These are phyloP conservation scores for Dicrurus megarhynchus DNA, from an alignment of 2,113 vertebrate species.

Conservation along the genomic window DNA sequence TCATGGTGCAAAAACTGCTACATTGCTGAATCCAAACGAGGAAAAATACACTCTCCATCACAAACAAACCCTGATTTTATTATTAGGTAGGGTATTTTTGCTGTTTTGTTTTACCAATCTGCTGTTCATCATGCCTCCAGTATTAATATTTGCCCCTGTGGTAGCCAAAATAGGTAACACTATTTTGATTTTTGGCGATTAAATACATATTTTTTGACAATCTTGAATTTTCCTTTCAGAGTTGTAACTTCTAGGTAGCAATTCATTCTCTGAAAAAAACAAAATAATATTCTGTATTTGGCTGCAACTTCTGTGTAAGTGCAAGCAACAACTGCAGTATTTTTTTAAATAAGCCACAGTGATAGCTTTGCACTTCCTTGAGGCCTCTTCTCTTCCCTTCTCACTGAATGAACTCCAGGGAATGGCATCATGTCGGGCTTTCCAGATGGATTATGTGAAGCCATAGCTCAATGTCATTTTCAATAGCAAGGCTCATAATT, in stretches of 20 bases:
- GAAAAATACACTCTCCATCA: not conserved
- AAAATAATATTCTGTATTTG: not conserved
- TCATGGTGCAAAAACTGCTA: not conserved
- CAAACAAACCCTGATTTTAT: not conserved
- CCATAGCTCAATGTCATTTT: slow-evolving; percentile 88
- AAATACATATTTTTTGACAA: not conserved
- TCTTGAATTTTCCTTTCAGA: not conserved
- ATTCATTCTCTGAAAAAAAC: not conserved
- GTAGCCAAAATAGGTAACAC: not conserved
- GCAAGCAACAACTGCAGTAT: slow-evolving; percentile 30
- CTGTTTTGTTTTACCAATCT: not conserved
- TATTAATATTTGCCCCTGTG: not conserved
- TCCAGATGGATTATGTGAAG: slow-evolving; percentile 86
- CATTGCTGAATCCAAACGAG: not conserved
- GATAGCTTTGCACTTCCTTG: slow-evolving; percentile 69
- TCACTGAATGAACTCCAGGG: slow-evolving; percentile 82
- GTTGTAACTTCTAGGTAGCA: not conserved
- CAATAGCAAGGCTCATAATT: slow-evolving; percentile 91
- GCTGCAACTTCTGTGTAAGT: slow-evolving; percentile 11
- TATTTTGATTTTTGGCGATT: not conserved
- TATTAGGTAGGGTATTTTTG: not conserved
- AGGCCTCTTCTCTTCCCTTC: slow-evolving; percentile 67
- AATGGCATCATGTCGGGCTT: slow-evolving; percentile 86
- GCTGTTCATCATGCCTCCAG: not conserved
- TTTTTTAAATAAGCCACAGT: slow-evolving; percentile 60